These are phyloP conservation scores for Schlechtendalia chinensis DNA, from an alignment of 1,140 invertebrate genomes.

Conservation along the genomic window DNA sequence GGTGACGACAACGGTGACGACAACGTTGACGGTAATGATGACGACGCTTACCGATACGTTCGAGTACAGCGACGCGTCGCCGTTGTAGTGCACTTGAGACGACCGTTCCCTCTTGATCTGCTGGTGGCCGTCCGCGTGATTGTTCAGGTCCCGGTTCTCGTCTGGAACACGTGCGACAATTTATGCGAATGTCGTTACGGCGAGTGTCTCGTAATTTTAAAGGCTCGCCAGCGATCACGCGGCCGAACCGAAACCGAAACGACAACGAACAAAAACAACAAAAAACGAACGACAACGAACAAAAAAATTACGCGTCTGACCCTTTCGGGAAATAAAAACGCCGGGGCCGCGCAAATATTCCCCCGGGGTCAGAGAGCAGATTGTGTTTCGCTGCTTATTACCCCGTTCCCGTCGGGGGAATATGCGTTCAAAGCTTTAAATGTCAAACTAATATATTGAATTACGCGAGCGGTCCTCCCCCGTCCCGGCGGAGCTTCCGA, in stretches of 20 bases:
- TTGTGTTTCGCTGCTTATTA: constrained; percentile 50
- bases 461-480: constrained; percentile 38
- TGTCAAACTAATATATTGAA: constrained; percentile 50
- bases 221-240: neutral
- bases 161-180: constrained; percentile 60
- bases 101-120: constrained; percentile 82
- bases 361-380: constrained; percentile 47
- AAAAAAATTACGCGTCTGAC: no score
- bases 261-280: neutral
- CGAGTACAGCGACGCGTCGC: constrained; percentile 78
- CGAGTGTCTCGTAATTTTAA: constrained; percentile 21
- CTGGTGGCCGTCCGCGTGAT: constrained; percentile 67
- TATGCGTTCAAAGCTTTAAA: constrained; percentile 47
- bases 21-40: no score
- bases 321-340: constrained; percentile 45
- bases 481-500: constrained; percentile 17
- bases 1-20: no score
- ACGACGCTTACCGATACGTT: constrained; percentile 64
- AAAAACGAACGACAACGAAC: neutral
- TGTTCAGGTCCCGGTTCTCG: constrained; percentile 78
- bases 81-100: constrained; percentile 73
- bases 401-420: constrained; percentile 45
- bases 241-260: no score
- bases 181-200: neutral
- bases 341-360: constrained; percentile 39